Evolutionary conservation across 2,888 invertebrate species (phyloP).

Genomic region (Agriopis leucophaearia): DNA sequence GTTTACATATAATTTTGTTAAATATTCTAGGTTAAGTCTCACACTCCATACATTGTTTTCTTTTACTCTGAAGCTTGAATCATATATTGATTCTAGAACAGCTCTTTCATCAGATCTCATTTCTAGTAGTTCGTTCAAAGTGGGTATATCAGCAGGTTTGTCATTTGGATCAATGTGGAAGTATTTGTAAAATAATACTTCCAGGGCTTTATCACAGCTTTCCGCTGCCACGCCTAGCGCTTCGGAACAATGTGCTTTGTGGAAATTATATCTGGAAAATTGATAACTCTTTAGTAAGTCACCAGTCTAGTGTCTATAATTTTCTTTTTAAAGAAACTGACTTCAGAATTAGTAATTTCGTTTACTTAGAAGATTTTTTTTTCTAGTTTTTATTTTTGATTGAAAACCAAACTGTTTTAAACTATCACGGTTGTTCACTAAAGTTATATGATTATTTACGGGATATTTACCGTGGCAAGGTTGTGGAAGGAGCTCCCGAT

Average conservation of each 20-base stretch:
- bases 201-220: conserved; percentile 90
- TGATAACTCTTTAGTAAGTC: no score
- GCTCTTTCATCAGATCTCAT: conserved; percentile 90
- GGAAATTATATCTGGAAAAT: conserved; percentile 89
- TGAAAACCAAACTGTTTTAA: no score
- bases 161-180: conserved; percentile 80
- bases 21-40: conserved; percentile 89
- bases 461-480: no score
- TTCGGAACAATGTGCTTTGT: conserved; percentile 90
- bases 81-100: conserved; percentile 92
- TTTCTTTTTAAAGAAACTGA: no score
- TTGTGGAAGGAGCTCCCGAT: no score
- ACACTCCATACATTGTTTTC: conserved; percentile 91
- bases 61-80: conserved; percentile 89
- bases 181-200: conserved; percentile 90
- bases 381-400: no score
- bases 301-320: not conserved
- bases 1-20: conserved; percentile 85
- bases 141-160: conserved; percentile 73
- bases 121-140: conserved; percentile 86
- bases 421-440: no score
- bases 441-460: no score
- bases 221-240: conserved; percentile 89
- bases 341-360: no score
- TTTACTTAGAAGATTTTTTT: no score